Percentiles rank a stretch among this genome's conserved stretches.
Conservation (phyloP, 2,113 vertebrate genomes). For the Grus americana region DNA sequence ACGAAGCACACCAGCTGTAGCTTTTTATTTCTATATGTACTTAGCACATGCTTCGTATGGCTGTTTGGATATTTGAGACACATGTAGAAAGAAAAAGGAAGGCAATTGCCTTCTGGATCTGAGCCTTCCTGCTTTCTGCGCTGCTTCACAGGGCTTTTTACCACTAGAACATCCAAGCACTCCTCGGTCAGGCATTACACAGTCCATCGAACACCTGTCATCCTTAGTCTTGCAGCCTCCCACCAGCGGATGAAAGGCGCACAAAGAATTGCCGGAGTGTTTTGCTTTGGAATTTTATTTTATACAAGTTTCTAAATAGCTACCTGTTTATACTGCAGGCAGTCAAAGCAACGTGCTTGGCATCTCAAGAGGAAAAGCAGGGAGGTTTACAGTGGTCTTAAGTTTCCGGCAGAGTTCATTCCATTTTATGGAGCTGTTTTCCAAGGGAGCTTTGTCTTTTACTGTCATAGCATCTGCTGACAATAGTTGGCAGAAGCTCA, state of each 20-base stretch:
- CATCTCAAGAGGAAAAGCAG: background rate
- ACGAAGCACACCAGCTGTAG: background rate
- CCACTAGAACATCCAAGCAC: accelerated
- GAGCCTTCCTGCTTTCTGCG: background rate
- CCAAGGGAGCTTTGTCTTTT: background rate
- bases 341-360: background rate
- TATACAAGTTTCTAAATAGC: conserved; percentile 1
- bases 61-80: background rate
- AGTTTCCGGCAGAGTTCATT: background rate
- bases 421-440: conserved; percentile 6
- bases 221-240: background rate
- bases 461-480: background rate
- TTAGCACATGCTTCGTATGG: background rate
- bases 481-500: background rate
- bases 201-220: background rate
- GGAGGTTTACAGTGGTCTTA: background rate
- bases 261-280: background rate
- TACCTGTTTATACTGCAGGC: background rate
- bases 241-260: background rate
- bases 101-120: background rate
- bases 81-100: background rate
- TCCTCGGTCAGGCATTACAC: background rate
- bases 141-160: background rate
- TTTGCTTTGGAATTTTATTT: conserved; percentile 11
- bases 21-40: background rate